These are phyloP conservation scores for Magallana angulata DNA, from an alignment of 1,140 invertebrate genomes.

Conservation along the genomic window DNA sequence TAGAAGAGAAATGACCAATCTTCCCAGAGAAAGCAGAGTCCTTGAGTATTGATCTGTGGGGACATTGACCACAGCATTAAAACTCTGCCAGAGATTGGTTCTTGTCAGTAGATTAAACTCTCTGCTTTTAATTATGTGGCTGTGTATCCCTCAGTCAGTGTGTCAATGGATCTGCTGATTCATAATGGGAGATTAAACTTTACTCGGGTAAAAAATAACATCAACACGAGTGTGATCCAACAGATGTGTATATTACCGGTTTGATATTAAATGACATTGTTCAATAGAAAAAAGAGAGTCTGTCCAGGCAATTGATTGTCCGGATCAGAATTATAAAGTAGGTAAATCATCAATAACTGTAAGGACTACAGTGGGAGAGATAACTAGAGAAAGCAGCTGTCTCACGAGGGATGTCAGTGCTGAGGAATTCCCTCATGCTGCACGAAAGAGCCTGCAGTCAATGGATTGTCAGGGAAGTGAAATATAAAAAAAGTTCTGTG, in stretches of 20 bases:
- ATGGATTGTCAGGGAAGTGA: background rate
- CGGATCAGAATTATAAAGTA: too few species aligned
- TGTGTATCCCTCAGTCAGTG: background rate
- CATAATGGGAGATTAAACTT: background rate
- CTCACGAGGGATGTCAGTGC: background rate
- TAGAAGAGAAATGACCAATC: too few species aligned
- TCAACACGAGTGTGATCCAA: background rate
- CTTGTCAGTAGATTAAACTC: constrained; percentile 11
- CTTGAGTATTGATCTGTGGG: background rate
- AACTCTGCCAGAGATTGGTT: background rate
- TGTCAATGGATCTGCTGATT: constrained; percentile 3
- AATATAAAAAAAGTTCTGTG: background rate
- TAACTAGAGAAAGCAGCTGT: background rate
- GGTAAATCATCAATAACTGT: too few species aligned
- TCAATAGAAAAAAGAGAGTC: constrained; percentile 9
- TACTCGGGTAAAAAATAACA: background rate
- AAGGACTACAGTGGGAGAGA: background rate
- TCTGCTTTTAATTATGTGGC: background rate
- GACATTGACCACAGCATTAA: constrained; percentile 12
- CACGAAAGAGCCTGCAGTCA: background rate
- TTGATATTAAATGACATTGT: background rate
- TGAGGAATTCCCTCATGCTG: background rate
- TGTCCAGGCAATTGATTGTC: background rate
- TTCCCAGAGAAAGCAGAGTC: background rate
- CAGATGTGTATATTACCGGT: background rate